These are phyloP conservation scores for Emmelina monodactyla DNA, from an alignment of 2,888 invertebrate genomes.

Conservation along the genomic window DNA sequence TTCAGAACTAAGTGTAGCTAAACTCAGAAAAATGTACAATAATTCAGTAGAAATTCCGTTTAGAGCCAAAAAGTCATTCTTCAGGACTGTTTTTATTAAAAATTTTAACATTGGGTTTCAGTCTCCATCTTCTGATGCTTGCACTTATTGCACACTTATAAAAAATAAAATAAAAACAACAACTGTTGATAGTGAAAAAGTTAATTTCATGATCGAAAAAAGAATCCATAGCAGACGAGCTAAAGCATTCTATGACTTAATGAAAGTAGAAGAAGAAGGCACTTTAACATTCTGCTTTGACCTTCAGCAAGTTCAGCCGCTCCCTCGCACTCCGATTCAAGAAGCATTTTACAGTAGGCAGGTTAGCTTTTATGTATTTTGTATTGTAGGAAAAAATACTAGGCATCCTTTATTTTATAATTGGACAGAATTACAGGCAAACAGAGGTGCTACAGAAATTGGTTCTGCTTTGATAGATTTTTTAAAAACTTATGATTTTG, in stretches of 20 bases:
- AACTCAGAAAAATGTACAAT: slow-evolving; percentile 4
- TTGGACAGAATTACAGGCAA: slow-evolving; percentile 7
- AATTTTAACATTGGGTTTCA: slow-evolving; percentile 12
- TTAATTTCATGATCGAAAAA: slow-evolving; percentile 9
- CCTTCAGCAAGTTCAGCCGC: slow-evolving; percentile 9
- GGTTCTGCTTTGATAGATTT: slow-evolving; percentile 8
- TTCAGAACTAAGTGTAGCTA: slow-evolving; percentile 5
- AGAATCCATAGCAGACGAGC: slow-evolving; percentile 11
- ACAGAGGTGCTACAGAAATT: slow-evolving; percentile 9
- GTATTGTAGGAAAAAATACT: slow-evolving; percentile 6
- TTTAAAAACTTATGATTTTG: slow-evolving; percentile 6
- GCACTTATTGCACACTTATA: slow-evolving; percentile 8
- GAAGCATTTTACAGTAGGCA: slow-evolving; percentile 10
- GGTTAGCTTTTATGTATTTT: slow-evolving; percentile 11
- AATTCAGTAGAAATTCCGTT: slow-evolving; percentile 1
- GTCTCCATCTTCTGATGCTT: slow-evolving; percentile 11
- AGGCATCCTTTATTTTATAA: neutral
- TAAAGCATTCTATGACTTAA: slow-evolving; percentile 11
- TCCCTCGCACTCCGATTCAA: slow-evolving; percentile 10
- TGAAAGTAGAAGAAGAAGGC: slow-evolving; percentile 5
- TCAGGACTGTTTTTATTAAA: slow-evolving; percentile 7
- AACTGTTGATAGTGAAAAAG: slow-evolving; percentile 3
- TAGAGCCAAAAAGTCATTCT: slow-evolving; percentile 7
- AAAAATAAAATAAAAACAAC: slow-evolving; percentile 10
- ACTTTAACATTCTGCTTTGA: slow-evolving; percentile 8